phyloP scores from a whole-genome alignment of 2,113 vertebrate species.

The Sturnus vulgaris region DNA sequence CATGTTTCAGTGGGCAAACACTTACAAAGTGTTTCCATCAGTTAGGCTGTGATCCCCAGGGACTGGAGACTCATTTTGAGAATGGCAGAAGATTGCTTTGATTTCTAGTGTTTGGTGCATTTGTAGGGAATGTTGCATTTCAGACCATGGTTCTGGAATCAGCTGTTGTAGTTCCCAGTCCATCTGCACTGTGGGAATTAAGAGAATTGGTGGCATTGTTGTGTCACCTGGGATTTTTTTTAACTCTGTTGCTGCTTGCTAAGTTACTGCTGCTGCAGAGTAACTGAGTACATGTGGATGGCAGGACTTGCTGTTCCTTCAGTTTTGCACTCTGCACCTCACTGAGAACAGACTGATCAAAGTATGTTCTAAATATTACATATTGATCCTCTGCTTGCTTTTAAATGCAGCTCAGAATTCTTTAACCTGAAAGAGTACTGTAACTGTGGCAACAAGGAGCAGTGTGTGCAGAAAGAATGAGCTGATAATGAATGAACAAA shows the following conservation, averaged over 20 bases:
- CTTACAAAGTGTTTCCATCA: not conserved
- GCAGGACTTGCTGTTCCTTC: constrained; percentile 3
- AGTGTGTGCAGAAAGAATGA: not conserved
- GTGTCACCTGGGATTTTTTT: not conserved
- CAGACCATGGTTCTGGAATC: not conserved
- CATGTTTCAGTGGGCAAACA: not conserved
- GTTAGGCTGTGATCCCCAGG: not conserved
- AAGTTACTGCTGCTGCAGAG: not conserved
- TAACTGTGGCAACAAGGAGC: not conserved
- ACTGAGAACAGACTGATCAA: not conserved
- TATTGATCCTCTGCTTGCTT: not conserved
- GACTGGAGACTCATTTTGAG: not conserved
- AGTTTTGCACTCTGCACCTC: not conserved
- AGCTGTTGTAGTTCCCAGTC: not conserved
- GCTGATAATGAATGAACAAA: not conserved
- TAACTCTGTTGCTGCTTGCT: not conserved
- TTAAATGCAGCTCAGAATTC: not conserved
- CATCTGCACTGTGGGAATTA: not conserved
- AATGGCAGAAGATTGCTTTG: not conserved
- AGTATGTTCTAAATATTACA: not conserved
- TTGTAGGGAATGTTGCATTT: not conserved
- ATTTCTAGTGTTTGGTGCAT: not conserved
- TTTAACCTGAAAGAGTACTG: not conserved
- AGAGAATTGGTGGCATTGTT: not conserved
- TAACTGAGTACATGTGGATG: not conserved